Conservation (phyloP, 2,113 vertebrate genomes). For the Spheniscus mendiculus region DNA sequence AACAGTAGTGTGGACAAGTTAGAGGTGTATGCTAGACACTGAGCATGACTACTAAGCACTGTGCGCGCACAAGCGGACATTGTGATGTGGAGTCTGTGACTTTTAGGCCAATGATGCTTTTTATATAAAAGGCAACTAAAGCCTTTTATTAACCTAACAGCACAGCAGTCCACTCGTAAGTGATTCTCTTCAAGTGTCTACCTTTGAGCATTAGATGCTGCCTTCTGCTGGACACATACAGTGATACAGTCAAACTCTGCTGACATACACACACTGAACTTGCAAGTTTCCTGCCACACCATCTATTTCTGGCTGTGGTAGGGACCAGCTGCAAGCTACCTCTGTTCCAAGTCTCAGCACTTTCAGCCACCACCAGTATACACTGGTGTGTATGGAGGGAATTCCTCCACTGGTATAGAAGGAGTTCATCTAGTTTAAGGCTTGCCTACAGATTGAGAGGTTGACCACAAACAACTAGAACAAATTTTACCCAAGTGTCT, state of each 20-base stretch:
- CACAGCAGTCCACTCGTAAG: not conserved
- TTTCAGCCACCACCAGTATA: not conserved
- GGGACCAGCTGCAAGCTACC: not conserved
- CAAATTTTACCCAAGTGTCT: not conserved
- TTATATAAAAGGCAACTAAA: not conserved
- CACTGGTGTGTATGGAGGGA: fast-evolving
- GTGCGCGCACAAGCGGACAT: not conserved
- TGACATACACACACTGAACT: not conserved
- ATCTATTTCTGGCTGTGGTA: not conserved
- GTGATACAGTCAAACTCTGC: not conserved
- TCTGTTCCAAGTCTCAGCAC: not conserved
- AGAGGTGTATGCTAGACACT: not conserved
- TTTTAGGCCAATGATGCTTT: not conserved
- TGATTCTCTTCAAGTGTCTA: not conserved
- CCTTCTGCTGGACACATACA: not conserved
- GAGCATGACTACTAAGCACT: not conserved
- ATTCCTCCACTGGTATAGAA: not conserved
- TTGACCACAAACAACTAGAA: not conserved
- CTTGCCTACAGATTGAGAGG: not conserved
- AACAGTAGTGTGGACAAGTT: not conserved
- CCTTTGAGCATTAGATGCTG: not conserved
- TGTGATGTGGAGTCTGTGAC: not conserved
- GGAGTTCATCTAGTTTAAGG: not conserved
- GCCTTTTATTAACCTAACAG: not conserved
- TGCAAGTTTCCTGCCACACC: not conserved